phyloP scores from a whole-genome alignment of 2,888 invertebrate genomes.

The Lasioglossum marginatum region DNA sequence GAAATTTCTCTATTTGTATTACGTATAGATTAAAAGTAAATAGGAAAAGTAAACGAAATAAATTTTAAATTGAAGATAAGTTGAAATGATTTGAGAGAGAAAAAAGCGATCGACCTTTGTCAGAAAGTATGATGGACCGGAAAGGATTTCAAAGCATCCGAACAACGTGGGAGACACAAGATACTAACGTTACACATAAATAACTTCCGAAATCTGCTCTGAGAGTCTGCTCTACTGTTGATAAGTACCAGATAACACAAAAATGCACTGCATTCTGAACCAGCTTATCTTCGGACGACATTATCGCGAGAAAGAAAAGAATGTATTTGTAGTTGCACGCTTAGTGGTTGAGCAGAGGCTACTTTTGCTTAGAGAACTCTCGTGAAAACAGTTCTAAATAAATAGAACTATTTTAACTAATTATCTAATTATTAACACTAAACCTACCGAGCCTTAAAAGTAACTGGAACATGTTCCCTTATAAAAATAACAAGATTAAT shows the following conservation, averaged over 20 bases:
- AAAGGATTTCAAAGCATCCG: conserved; percentile 38
- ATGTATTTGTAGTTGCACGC: conserved; percentile 19
- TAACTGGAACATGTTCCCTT: no score
- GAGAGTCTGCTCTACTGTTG: conserved; percentile 29
- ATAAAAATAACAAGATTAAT: no score
- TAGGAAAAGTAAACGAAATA: not conserved
- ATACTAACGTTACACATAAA: conserved; percentile 34
- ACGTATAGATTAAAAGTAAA: not conserved
- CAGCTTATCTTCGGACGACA: conserved; percentile 39
- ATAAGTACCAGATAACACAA: conserved; percentile 56
- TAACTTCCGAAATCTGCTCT: conserved; percentile 38
- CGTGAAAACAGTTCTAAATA: not conserved
- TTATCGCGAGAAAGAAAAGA: conserved; percentile 51
- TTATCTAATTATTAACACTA: no score
- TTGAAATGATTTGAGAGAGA: not conserved
- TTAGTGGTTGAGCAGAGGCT: not conserved
- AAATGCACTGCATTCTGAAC: conserved; percentile 44
- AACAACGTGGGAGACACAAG: conserved; percentile 36
- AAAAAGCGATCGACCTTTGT: not conserved
- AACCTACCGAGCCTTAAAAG: no score
- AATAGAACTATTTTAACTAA: not conserved
- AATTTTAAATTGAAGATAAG: no score
- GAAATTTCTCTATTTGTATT: not conserved
- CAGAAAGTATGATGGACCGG: conserved; percentile 26
- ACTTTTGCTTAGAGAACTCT: not conserved